These are phyloP conservation scores for Myocastor coypus DNA, from an alignment of 2,113 vertebrate genomes.

Conservation along the genomic window DNA sequence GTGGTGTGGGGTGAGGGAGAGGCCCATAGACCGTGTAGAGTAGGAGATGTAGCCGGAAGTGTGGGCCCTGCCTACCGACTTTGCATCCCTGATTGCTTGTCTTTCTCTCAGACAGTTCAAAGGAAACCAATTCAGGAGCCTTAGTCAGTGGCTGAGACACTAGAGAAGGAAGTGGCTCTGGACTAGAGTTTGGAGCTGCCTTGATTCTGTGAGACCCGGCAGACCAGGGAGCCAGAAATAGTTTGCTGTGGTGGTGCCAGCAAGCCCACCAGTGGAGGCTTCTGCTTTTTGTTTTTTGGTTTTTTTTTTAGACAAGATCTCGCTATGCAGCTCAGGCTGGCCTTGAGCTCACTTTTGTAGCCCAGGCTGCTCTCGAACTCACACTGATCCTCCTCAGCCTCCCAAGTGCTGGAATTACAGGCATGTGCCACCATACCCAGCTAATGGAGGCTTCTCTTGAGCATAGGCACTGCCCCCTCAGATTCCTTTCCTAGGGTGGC, in stretches of 20 bases:
- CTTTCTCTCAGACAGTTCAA: background rate
- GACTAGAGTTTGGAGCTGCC: background rate
- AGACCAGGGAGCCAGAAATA: background rate
- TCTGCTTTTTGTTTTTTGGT: no score
- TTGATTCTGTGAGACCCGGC: background rate
- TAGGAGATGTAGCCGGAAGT: background rate
- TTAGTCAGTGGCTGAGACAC: background rate
- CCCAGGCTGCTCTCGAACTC: no score
- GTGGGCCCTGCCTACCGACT: rapidly evolving
- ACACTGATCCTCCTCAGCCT: no score
- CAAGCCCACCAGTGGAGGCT: background rate
- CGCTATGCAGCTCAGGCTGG: no score
- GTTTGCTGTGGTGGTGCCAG: background rate
- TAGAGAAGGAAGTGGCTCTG: rapidly evolving
- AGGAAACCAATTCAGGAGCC: background rate
- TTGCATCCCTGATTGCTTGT: background rate
- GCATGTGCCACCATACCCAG: no score
- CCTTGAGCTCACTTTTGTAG: no score
- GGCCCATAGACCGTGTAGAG: background rate
- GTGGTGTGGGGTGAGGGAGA: background rate
- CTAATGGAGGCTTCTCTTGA: background rate
- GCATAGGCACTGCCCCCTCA: no score
- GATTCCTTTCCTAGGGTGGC: background rate
- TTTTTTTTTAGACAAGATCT: no score
- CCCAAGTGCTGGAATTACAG: no score